Percentiles rank a stretch among this genome's conserved stretches.
phyloP scores from a whole-genome alignment of 2,888 invertebrate genomes.

The Amblyteles armatorius region DNA sequence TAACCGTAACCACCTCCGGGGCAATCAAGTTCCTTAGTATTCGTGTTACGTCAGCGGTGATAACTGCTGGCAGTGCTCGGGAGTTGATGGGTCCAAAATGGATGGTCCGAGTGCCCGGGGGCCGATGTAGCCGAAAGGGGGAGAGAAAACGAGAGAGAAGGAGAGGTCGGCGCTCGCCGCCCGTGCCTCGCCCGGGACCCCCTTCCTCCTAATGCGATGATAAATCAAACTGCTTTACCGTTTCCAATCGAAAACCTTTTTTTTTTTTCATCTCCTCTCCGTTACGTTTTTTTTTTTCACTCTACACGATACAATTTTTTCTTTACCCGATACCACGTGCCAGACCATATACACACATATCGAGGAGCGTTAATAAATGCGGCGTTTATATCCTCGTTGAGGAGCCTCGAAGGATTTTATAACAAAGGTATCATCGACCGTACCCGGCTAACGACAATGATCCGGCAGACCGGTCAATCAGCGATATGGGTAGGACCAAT shows the following conservation, averaged over 20 bases:
- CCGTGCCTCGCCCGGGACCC: constrained; percentile 58
- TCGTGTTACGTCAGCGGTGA: constrained; percentile 72
- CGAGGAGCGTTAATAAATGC: constrained; percentile 62
- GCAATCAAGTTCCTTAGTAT: constrained; percentile 66
- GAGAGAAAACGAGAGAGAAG: constrained; percentile 38
- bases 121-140: constrained; percentile 56
- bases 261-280: constrained; percentile 49
- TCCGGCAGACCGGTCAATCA: constrained; percentile 66
- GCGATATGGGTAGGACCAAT: constrained; percentile 58
- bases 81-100: constrained; percentile 72
- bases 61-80: constrained; percentile 70
- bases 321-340: constrained; percentile 57
- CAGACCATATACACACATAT: constrained; percentile 40
- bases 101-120: constrained; percentile 70
- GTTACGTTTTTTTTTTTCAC: constrained; percentile 38
- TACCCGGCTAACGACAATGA: constrained; percentile 54
- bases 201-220: constrained; percentile 71
- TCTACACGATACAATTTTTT: constrained; percentile 59
- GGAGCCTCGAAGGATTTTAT: constrained; percentile 32
- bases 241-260: constrained; percentile 65
- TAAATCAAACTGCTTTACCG: constrained; percentile 72
- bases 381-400: constrained; percentile 66
- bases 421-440: not conserved
- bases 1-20: constrained; percentile 55
- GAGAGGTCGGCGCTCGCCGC: constrained; percentile 67